Base-by-base conservation (phyloP, 2,113 vertebrate genomes). In the Pterophyllum scalare region DNA sequence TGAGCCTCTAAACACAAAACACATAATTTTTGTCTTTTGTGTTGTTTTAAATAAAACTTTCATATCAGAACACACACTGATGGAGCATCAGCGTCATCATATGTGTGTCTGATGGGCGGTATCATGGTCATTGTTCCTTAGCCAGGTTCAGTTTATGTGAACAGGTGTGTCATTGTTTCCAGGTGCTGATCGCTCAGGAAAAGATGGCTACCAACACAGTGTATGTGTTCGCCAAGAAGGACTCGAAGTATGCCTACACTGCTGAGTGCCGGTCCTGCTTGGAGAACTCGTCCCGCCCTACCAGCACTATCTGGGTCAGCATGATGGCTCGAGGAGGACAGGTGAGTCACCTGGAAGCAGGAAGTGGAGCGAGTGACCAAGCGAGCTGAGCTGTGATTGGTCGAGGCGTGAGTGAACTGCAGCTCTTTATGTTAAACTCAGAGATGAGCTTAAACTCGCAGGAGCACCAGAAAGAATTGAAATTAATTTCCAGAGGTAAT, bases 161-260 rank as follows among this genome's bases (percentile, higher is more conserved):
- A 15, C 56, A 26, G 15, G 3, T 77, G 26, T 38, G 24, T 33
- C 15, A 19, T 22, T 33, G 35, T 19, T 57, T 80, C 35, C 65
- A 99, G 98, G 98, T 99, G 90, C 96, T 99, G 84, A 99, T 99
- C 40, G 98, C 98, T 77, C 98, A 99, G 90, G 98, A 99, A 81
- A 99, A 99, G 89, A 99, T 99, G 98, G 98, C 98, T 84, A 99
- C 98, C 86, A 99, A 99, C 92, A 99, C 98, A 2, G 98, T 99
- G 6, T 99, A 99, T 82, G 98, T 99, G 84, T 99, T 99, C 90
- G 97, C 98, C 80, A 99, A 99, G 95, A 99, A 99, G 81, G 98
- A 99, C 92, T 99, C 98, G 2, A 99, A 99, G 86, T 99, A 99
- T 3, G 98, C 98, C 2, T 99, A 99, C 95, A 99, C 98, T 0